Evolutionary conservation across 2,888 invertebrate genomes (phyloP).

Genomic region (Synergus japonicus): DNA sequence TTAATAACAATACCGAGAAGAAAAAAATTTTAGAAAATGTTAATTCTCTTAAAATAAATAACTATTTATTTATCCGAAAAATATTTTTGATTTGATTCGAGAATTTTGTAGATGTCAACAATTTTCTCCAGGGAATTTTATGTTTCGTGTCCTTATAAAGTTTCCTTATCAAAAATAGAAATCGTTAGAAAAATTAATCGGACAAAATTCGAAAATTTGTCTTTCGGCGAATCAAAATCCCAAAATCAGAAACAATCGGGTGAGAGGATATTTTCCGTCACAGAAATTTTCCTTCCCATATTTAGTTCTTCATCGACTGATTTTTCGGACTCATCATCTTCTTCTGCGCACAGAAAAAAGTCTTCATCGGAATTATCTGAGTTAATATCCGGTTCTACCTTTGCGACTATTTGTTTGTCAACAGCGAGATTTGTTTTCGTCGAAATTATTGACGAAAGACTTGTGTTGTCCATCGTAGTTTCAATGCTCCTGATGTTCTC

Average conservation of each 20-base stretch:
- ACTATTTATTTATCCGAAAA: too few relatives aligned
- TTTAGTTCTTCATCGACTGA: slow-evolving; percentile 22
- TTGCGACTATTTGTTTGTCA: background rate
- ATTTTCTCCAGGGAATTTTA: too few relatives aligned
- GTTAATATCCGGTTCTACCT: background rate
- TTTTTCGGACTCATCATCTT: background rate
- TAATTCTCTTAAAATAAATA: too few relatives aligned
- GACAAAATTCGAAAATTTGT: too few relatives aligned
- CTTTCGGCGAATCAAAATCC: too few relatives aligned
- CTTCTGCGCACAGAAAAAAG: background rate
- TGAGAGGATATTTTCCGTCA: slow-evolving; percentile 58
- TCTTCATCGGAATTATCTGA: background rate
- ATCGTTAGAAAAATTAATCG: too few relatives aligned
- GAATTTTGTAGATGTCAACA: too few relatives aligned
- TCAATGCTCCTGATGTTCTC: slow-evolving; percentile 50
- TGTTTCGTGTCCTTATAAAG: too few relatives aligned
- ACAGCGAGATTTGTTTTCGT: background rate
- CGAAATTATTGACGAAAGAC: slow-evolving; percentile 24
- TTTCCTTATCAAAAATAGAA: too few relatives aligned
- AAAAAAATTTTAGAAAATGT: too few relatives aligned
- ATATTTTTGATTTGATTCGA: too few relatives aligned
- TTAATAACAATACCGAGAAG: too few relatives aligned
- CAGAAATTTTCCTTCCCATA: background rate
- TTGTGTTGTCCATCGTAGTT: slow-evolving; percentile 28
- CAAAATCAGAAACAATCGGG: slow-evolving; percentile 57